Percentiles rank a stretch among this genome's conserved stretches.
Conservation (phyloP, 2,797 vertebrate species). For the Lagocephalus sceleratus region DNA sequence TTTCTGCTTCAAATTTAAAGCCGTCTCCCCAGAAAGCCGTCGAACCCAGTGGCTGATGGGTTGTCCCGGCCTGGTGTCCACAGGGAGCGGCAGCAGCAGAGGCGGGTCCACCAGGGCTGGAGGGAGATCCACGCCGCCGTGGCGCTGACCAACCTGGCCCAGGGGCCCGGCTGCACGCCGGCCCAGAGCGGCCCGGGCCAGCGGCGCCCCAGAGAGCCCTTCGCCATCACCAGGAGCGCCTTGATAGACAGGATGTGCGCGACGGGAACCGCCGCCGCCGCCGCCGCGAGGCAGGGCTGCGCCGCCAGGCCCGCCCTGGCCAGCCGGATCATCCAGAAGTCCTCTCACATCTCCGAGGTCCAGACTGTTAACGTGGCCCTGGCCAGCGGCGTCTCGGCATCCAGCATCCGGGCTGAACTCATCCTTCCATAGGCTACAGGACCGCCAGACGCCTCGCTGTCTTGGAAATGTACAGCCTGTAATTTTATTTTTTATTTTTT, state of each 20-base stretch:
- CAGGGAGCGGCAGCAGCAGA: slow-evolving; percentile 77
- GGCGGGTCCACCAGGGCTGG: slow-evolving; percentile 84
- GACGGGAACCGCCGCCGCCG: slow-evolving; percentile 16
- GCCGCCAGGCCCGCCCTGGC: slow-evolving; percentile 68
- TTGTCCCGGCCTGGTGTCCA: slow-evolving; percentile 29
- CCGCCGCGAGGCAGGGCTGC: slow-evolving; percentile 47
- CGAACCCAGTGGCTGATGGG: too few relatives aligned
- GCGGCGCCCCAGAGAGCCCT: slow-evolving; percentile 40
- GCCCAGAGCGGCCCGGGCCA: slow-evolving; percentile 48
- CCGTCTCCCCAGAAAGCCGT: too few relatives aligned
- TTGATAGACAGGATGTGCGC: slow-evolving; percentile 31
- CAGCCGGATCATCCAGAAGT: slow-evolving; percentile 95
- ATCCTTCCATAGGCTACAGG: slow-evolving; percentile 21
- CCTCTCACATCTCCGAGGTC: slow-evolving; percentile 94
- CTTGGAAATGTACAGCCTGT: slow-evolving; percentile 28
- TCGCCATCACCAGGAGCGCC: slow-evolving; percentile 30
- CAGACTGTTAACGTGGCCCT: slow-evolving; percentile 90
- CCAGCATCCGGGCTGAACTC: slow-evolving; percentile 19
- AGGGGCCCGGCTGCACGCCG: slow-evolving; percentile 67
- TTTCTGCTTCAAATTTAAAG: not conserved
- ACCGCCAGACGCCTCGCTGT: slow-evolving; percentile 40
- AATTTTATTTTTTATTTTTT: slow-evolving; percentile 42
- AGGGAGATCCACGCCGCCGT: slow-evolving; percentile 93
- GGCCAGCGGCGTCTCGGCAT: slow-evolving; percentile 65
- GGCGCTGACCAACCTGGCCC: slow-evolving; percentile 90